These are phyloP conservation scores for Eilema caniola DNA, from an alignment of 2,888 invertebrate genomes.

Conservation along the genomic window DNA sequence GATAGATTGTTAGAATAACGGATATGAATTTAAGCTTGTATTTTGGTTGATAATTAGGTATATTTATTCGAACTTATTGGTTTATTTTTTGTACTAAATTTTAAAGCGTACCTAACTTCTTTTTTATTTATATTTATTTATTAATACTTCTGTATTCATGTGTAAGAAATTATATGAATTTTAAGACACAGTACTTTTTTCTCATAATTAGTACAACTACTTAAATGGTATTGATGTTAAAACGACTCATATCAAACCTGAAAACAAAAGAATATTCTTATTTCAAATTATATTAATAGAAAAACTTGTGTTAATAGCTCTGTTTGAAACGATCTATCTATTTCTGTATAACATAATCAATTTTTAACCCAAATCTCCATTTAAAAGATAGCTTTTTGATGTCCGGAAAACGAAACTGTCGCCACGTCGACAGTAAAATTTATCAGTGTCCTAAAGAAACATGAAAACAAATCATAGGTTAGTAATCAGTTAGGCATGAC, in stretches of 20 bases:
- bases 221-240: background rate
- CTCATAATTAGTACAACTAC: background rate
- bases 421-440: slow-evolving; percentile 68
- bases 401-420: slow-evolving; percentile 82
- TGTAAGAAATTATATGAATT: too few species aligned
- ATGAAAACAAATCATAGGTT: slow-evolving; percentile 62
- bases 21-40: too few species aligned
- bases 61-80: too few species aligned
- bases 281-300: slow-evolving; percentile 2
- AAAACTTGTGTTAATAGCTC: slow-evolving; percentile 14
- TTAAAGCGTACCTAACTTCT: too few species aligned
- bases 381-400: slow-evolving; percentile 79
- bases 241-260: background rate
- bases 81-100: too few species aligned
- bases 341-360: slow-evolving; percentile 32
- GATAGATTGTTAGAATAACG: background rate
- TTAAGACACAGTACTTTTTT: too few species aligned
- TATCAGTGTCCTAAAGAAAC: slow-evolving; percentile 67
- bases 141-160: too few species aligned
- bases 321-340: slow-evolving; percentile 26
- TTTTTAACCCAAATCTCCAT: slow-evolving; percentile 38
- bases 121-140: too few species aligned
- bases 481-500: slow-evolving; percentile 82
- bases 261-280: background rate
- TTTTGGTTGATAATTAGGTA: too few species aligned